These are phyloP conservation scores for Amazona guildingii DNA, from an alignment of 2,113 vertebrate genomes.

Conservation along the genomic window DNA sequence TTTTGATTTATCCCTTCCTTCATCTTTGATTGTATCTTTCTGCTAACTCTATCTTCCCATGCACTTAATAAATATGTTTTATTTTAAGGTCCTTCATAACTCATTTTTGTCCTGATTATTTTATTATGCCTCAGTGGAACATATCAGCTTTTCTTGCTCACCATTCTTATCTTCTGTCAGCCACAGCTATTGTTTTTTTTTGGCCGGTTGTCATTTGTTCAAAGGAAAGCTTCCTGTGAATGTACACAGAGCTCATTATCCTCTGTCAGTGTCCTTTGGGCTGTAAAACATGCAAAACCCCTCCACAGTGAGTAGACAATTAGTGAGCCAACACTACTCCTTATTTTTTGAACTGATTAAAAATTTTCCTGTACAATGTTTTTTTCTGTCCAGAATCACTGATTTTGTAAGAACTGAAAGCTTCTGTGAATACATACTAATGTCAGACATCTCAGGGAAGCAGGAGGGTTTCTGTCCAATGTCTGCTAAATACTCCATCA, in stretches of 20 bases:
- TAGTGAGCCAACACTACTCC: background rate
- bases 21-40: background rate
- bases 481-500: background rate
- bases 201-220: background rate
- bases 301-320: background rate
- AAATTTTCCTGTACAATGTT: background rate
- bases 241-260: background rate
- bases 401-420: background rate
- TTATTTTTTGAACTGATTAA: background rate
- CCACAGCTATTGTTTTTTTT: background rate
- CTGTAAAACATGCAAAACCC: background rate
- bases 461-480: background rate
- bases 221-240: background rate
- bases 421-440: background rate
- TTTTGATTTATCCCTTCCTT: background rate
- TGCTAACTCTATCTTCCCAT: background rate
- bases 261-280: background rate
- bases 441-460: background rate
- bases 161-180: background rate
- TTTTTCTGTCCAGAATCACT: background rate
- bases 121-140: background rate
- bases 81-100: background rate
- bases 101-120: background rate
- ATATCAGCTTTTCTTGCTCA: background rate
- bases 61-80: background rate